A percentile compares a stretch with the other conserved stretches of the same genome.
These are phyloP conservation scores for Scortum barcoo DNA, from an alignment of 2,113 vertebrate genomes.

Conservation along the genomic window DNA sequence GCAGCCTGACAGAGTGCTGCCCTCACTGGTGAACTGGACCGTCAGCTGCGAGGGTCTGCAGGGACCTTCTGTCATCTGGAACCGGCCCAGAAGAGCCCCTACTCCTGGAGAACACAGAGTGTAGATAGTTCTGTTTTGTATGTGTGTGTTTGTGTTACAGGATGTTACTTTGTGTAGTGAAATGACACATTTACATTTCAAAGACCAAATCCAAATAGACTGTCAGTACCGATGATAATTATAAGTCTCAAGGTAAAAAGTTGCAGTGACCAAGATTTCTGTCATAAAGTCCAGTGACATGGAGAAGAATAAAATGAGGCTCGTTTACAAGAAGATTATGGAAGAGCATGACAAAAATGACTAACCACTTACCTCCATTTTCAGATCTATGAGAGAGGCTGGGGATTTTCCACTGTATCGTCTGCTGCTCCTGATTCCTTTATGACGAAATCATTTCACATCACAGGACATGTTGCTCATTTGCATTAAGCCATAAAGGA, in stretches of 20 bases:
- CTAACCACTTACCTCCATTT: conserved; percentile 91
- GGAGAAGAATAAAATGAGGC: background rate
- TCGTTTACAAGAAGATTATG: background rate
- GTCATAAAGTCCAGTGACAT: background rate
- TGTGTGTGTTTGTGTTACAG: background rate
- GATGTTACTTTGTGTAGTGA: background rate
- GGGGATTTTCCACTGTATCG: conserved; percentile 97
- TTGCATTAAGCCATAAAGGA: background rate
- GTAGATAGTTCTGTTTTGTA: background rate
- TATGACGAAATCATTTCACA: conserved; percentile 6
- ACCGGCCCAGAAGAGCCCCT: conserved; percentile 94
- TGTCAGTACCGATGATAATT: background rate
- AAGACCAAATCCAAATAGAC: background rate
- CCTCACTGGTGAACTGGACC: conserved; percentile 97
- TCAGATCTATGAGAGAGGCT: conserved; percentile 98
- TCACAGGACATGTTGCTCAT: conserved; percentile 15
- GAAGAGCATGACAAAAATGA: background rate
- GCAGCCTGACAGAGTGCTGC: conserved; percentile 94
- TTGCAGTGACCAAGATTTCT: background rate
- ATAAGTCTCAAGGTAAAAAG: background rate
- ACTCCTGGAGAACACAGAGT: conserved; percentile 85
- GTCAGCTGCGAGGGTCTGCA: conserved; percentile 92
- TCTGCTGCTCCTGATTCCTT: conserved; percentile 96
- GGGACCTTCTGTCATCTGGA: conserved; percentile 92
- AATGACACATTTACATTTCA: background rate